Conservation (phyloP, 2,888 invertebrate species). For the Drosophila pullipes region DNA sequence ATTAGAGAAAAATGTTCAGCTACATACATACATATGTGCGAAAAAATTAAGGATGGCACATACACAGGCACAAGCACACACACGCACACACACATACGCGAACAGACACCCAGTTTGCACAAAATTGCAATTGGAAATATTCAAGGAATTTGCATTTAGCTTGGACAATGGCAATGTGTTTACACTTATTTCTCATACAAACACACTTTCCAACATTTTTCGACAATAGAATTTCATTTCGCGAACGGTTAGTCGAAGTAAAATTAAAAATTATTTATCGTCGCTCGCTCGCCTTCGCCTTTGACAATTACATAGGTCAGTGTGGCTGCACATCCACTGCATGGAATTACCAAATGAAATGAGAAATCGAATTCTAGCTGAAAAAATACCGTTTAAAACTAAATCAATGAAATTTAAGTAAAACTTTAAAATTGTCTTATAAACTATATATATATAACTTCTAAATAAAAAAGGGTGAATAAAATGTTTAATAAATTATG, state of each 20-base stretch:
- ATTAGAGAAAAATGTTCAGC: slow-evolving; percentile 76
- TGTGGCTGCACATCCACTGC: slow-evolving; percentile 33
- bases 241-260: slow-evolving; percentile 54
- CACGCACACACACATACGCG: slow-evolving; percentile 55
- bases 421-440: background rate
- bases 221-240: slow-evolving; percentile 64
- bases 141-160: slow-evolving; percentile 50
- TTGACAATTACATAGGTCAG: slow-evolving; percentile 57
- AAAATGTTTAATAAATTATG: background rate
- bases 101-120: slow-evolving; percentile 77
- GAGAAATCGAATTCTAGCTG: background rate
- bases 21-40: slow-evolving; percentile 69
- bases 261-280: slow-evolving; percentile 65
- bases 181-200: slow-evolving; percentile 62
- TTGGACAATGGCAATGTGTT: slow-evolving; percentile 55
- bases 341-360: slow-evolving; percentile 17
- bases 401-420: background rate
- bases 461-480: background rate
- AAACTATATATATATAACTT: background rate
- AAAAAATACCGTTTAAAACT: slow-evolving; percentile 20
- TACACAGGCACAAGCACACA: slow-evolving; percentile 61
- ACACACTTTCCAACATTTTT: slow-evolving; percentile 75
- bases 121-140: slow-evolving; percentile 68
- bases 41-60: slow-evolving; percentile 78
- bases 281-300: slow-evolving; percentile 56